A percentile compares a stretch with the other conserved stretches of the same genome.
phyloP scores from a whole-genome alignment of 2,888 invertebrate genomes.

The Sphaerophoria taeniata region DNA sequence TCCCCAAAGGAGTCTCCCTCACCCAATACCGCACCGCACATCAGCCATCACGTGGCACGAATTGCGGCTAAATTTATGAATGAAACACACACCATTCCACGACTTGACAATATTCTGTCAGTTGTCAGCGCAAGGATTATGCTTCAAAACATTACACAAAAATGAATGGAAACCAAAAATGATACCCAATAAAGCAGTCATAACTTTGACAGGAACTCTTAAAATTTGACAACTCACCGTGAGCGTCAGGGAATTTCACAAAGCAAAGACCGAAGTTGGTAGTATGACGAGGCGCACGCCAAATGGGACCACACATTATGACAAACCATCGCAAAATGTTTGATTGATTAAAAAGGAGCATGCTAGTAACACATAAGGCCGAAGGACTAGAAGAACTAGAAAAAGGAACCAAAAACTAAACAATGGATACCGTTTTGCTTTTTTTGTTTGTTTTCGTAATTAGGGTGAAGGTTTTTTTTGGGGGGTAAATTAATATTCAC shows the following conservation, averaged over 20 bases:
- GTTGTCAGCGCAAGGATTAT: slow-evolving; percentile 59
- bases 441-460: slow-evolving; percentile 72
- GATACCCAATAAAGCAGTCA: slow-evolving; percentile 72
- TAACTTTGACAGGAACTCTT: slow-evolving; percentile 71
- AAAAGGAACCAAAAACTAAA: neutral
- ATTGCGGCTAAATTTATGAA: slow-evolving; percentile 68
- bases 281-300: slow-evolving; percentile 40
- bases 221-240: slow-evolving; percentile 71
- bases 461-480: slow-evolving; percentile 70
- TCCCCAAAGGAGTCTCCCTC: too few relatives aligned
- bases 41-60: slow-evolving; percentile 54
- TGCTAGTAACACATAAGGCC: slow-evolving; percentile 69
- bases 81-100: slow-evolving; percentile 64
- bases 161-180: slow-evolving; percentile 47
- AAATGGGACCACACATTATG: slow-evolving; percentile 52
- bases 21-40: too few relatives aligned
- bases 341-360: slow-evolving; percentile 73
- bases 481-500: slow-evolving; percentile 71
- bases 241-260: slow-evolving; percentile 38
- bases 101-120: slow-evolving; percentile 24
- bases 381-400: neutral
- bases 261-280: neutral
- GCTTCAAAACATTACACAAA: too few relatives aligned
- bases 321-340: slow-evolving; percentile 49
- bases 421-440: slow-evolving; percentile 19